Conservation (phyloP, 2,113 vertebrate species). For the Oryzias curvinotus region DNA sequence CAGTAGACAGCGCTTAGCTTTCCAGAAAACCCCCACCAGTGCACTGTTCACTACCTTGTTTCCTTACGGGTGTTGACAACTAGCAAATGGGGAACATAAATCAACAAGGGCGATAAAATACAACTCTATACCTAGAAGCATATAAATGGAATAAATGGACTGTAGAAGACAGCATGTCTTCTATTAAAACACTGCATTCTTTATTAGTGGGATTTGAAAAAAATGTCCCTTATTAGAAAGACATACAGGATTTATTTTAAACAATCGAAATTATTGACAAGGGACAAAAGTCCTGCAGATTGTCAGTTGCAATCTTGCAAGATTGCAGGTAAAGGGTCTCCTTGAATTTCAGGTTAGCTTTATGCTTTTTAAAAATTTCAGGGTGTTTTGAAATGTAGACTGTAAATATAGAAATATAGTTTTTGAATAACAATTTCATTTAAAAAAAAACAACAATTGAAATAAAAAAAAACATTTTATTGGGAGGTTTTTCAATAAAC, state of each 20-base stretch:
- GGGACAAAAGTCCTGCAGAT: not conserved
- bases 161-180: not conserved
- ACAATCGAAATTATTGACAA: constrained; percentile 1
- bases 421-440: no score
- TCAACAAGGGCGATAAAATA: constrained; percentile 3
- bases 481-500: no score
- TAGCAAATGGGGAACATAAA: constrained; percentile 7
- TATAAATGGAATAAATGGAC: not conserved
- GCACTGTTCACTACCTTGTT: not conserved
- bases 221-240: constrained; percentile 13
- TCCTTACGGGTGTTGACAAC: constrained; percentile 8
- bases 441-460: no score
- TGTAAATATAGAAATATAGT: no score
- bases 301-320: not conserved
- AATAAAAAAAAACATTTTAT: no score
- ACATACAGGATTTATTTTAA: constrained; percentile 47
- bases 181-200: not conserved
- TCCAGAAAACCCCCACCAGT: constrained; percentile 3
- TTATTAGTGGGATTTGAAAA: not conserved
- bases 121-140: not conserved
- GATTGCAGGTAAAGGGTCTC: no score
- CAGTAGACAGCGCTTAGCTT: not conserved
- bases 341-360: no score
- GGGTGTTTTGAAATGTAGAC: no score
- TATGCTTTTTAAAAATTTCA: no score